phyloP scores from a whole-genome alignment of 2,797 vertebrate genomes.

The Amblyraja radiata region DNA sequence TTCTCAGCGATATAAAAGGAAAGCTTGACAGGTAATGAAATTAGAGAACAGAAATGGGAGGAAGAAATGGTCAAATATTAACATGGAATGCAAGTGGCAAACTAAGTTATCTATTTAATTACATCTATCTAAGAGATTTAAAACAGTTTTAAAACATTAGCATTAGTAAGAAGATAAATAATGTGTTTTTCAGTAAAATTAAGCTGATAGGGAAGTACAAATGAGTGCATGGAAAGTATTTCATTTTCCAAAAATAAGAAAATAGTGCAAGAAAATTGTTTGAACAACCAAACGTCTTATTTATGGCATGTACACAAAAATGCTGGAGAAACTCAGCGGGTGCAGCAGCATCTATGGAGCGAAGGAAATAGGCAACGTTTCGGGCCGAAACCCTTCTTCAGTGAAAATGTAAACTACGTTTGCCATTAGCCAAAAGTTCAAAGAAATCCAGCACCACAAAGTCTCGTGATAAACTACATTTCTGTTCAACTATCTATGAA shows the following conservation, averaged over 20 bases:
- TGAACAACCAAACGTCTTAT: neutral
- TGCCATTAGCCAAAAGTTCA: neutral
- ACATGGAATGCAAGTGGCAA: neutral
- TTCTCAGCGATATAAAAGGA: neutral
- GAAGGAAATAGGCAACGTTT: too few species aligned
- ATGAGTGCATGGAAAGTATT: neutral
- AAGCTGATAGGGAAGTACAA: neutral
- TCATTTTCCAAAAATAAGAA: neutral
- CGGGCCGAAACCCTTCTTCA: neutral
- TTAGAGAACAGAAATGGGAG: neutral
- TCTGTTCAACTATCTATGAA: neutral
- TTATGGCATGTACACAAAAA: neutral
- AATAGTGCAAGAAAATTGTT: neutral
- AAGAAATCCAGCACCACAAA: neutral
- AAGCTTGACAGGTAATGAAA: neutral
- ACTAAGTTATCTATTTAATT: too few species aligned
- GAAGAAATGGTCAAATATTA: neutral
- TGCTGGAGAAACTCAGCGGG: too few species aligned
- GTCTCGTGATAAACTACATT: neutral
- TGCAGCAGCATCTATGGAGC: too few species aligned
- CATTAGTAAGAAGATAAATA: neutral
- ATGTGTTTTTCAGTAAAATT: neutral
- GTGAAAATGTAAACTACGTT: neutral
- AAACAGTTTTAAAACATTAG: neutral
- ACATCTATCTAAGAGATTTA: too few species aligned